phyloP scores from a whole-genome alignment of 2,888 invertebrate species.

The Chalcosyrphus nemorum region DNA sequence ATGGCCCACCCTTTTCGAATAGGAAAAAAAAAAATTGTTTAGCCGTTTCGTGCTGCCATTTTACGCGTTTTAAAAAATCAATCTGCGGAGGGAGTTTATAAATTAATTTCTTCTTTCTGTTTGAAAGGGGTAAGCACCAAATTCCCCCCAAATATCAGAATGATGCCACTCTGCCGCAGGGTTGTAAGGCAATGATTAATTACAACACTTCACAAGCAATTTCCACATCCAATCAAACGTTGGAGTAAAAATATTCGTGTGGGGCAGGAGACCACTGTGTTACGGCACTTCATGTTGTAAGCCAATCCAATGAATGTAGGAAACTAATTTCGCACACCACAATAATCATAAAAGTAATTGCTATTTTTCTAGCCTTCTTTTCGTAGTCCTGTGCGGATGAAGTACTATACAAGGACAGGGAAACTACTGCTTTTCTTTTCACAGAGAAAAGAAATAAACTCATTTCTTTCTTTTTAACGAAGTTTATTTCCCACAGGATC shows the following conservation, averaged over 20 bases:
- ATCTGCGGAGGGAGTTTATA: constrained; percentile 5
- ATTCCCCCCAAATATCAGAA: not conserved
- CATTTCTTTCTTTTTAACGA: constrained; percentile 64
- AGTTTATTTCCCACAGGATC: constrained; percentile 61
- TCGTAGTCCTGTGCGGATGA: not conserved
- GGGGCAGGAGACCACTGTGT: not conserved
- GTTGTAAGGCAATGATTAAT: constrained; percentile 43
- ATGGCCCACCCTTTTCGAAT: constrained; percentile 29
- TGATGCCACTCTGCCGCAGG: not conserved
- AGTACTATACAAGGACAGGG: not conserved
- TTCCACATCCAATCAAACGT: constrained; percentile 30
- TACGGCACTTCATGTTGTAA: constrained; percentile 21
- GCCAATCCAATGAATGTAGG: constrained; percentile 31
- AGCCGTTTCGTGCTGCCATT: constrained; percentile 49
- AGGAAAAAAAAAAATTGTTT: constrained; percentile 16
- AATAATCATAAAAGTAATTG: constrained; percentile 68
- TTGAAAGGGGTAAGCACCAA: constrained; percentile 10
- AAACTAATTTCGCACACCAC: constrained; percentile 59
- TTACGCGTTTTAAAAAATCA: constrained; percentile 37
- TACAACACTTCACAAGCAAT: constrained; percentile 49
- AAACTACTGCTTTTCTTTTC: constrained; percentile 5
- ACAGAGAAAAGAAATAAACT: constrained; percentile 19
- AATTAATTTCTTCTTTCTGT: no score
- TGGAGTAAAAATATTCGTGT: not conserved
- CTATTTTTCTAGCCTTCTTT: constrained; percentile 23